Percentiles rank a stretch among this genome's conserved stretches.
These are phyloP conservation scores for Hemithea aestivaria DNA, from an alignment of 2,888 invertebrate genomes.

Conservation along the genomic window DNA sequence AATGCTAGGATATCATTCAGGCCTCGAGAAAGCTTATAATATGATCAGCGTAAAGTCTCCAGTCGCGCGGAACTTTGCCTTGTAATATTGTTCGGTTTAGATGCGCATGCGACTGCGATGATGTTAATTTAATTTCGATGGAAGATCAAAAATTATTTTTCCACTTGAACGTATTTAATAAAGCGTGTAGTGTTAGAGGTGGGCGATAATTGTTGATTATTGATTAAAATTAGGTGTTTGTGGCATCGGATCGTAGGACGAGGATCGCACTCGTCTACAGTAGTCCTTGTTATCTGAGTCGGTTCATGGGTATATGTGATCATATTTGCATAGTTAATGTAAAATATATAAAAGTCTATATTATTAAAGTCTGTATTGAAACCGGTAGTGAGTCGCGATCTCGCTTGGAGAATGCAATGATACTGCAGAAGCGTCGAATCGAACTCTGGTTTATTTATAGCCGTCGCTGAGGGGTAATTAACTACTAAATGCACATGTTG, in stretches of 20 bases:
- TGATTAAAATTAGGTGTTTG: constrained; percentile 75
- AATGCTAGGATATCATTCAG: constrained; percentile 14
- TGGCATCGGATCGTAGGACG: constrained; percentile 71
- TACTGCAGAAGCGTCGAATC: constrained; percentile 26
- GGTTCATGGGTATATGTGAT: constrained; percentile 75
- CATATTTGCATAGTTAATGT: constrained; percentile 72
- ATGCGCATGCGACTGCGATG: constrained; percentile 54
- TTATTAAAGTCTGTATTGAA: constrained; percentile 63
- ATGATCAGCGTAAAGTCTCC: constrained; percentile 15
- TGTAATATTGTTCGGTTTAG: constrained; percentile 48
- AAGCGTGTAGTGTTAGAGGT: constrained; percentile 74
- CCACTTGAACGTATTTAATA: constrained; percentile 73
- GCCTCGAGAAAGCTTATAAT: constrained; percentile 19
- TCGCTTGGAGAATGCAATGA: constrained; percentile 20
- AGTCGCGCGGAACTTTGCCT: constrained; percentile 47
- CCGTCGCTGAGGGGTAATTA: constrained; percentile 17
- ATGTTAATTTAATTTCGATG: constrained; percentile 69
- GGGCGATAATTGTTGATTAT: constrained; percentile 79
- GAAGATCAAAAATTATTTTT: constrained; percentile 76
- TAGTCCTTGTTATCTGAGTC: constrained; percentile 62
- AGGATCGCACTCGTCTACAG: constrained; percentile 24
- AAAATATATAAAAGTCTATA: constrained; percentile 56
- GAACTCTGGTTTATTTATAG: constrained; percentile 47
- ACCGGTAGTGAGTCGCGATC: constrained; percentile 47
- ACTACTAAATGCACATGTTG: too few relatives aligned